Evolutionary conservation across 2,888 invertebrate genomes (phyloP).

Genomic region (Teleogryllus oceanicus): DNA sequence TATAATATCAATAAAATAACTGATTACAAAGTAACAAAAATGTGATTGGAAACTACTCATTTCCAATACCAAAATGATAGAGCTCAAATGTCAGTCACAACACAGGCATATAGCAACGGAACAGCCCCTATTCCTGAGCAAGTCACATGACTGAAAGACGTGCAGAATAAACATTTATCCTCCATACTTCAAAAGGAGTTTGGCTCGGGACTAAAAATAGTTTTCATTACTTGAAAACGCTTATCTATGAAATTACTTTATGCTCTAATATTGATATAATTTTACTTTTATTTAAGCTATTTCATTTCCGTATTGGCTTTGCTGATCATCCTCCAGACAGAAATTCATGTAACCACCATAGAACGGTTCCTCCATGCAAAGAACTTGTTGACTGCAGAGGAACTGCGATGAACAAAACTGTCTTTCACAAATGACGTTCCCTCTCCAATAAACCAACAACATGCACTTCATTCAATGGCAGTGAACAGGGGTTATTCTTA

Average conservation of each 20-base stretch:
- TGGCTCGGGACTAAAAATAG: conserved; percentile 33
- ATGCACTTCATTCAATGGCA: conserved; percentile 29
- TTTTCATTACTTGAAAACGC: conserved; percentile 21
- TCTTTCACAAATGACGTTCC: too few species aligned
- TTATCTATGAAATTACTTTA: not conserved
- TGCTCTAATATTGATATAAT: conserved; percentile 6
- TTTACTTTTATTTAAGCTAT: not conserved
- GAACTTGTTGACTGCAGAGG: too few species aligned
- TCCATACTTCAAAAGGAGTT: conserved; percentile 25
- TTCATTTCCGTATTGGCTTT: not conserved
- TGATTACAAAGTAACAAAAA: too few species aligned
- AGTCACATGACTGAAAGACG: conserved; percentile 32
- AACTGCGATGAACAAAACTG: too few species aligned
- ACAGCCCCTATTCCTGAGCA: conserved; percentile 36
- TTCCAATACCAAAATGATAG: too few species aligned
- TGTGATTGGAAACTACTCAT: too few species aligned
- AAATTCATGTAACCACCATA: not conserved
- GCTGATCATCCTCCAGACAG: not conserved
- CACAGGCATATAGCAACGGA: conserved; percentile 22
- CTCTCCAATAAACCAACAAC: not conserved
- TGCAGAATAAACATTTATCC: conserved; percentile 22
- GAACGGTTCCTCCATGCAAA: too few species aligned
- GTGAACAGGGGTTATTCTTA: conserved; percentile 30
- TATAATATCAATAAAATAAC: too few species aligned
- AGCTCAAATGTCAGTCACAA: not conserved